phyloP scores from a whole-genome alignment of 2,797 vertebrate genomes.

The Aphelocoma californica region DNA sequence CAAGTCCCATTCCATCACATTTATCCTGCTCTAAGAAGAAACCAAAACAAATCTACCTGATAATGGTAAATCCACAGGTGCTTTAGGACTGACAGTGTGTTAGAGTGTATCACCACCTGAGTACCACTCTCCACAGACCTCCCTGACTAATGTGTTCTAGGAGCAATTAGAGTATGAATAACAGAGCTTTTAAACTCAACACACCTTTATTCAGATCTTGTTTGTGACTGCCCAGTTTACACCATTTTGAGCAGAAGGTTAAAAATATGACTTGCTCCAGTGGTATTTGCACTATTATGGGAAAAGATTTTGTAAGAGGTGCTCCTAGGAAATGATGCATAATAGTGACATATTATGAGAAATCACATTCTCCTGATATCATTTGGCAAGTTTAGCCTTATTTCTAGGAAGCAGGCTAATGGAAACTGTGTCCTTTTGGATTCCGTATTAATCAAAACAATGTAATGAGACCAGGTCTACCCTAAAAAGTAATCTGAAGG shows the following conservation, averaged over 20 bases:
- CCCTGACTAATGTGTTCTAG: neutral
- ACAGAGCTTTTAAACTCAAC: neutral
- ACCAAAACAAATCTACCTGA: neutral
- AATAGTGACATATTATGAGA: neutral
- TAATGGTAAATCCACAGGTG: neutral
- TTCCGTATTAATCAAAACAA: neutral
- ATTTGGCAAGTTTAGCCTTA: neutral
- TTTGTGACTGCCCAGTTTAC: neutral
- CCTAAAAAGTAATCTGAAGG: neutral
- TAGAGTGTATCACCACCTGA: neutral
- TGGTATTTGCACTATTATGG: neutral
- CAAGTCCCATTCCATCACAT: rapidly evolving
- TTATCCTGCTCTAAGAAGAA: neutral
- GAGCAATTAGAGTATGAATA: neutral
- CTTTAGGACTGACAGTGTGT: neutral
- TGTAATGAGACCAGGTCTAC: neutral
- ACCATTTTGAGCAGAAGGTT: neutral
- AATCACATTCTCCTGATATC: neutral
- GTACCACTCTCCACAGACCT: neutral
- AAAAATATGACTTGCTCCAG: neutral
- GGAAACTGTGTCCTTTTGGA: neutral
- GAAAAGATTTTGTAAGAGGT: neutral
- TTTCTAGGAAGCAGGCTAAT: neutral
- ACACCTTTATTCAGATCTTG: neutral
- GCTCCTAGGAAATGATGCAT: neutral